phyloP scores from a whole-genome alignment of 1,140 invertebrate genomes.

The Drosophila littoralis region DNA sequence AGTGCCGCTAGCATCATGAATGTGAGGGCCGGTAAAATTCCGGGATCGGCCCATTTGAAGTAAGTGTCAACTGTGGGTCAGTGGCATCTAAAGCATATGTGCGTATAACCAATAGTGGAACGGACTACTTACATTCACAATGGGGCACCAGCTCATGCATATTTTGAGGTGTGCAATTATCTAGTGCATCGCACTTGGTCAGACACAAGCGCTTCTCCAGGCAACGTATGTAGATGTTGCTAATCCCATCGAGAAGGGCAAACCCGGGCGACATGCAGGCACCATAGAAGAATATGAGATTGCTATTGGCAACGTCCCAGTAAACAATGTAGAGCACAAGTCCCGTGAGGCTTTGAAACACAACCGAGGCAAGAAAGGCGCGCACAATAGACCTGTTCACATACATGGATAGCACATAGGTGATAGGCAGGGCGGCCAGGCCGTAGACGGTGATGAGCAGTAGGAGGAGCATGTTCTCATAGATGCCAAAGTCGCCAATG shows the following conservation, averaged over 20 bases:
- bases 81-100: not conserved
- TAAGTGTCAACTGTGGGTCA: slow-evolving; percentile 35
- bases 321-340: slow-evolving; percentile 64
- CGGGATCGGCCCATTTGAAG: slow-evolving; percentile 64
- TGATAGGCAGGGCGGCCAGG: slow-evolving; percentile 54
- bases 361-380: slow-evolving; percentile 60
- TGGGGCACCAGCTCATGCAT: slow-evolving; percentile 63
- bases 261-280: slow-evolving; percentile 71
- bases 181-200: slow-evolving; percentile 38
- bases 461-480: slow-evolving; percentile 58
- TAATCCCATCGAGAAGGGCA: slow-evolving; percentile 70
- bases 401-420: slow-evolving; percentile 71
- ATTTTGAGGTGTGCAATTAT: slow-evolving; percentile 43
- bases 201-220: slow-evolving; percentile 53
- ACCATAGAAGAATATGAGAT: slow-evolving; percentile 60
- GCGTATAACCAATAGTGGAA: not conserved
- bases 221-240: slow-evolving; percentile 61
- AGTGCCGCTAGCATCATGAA: slow-evolving; percentile 50
- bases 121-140: slow-evolving; percentile 57
- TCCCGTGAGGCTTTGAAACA: slow-evolving; percentile 64
- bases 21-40: slow-evolving; percentile 56
- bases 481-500: slow-evolving; percentile 54
- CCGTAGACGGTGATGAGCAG: slow-evolving; percentile 58
- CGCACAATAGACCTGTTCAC: slow-evolving; percentile 47
- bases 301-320: slow-evolving; percentile 74